Evolutionary conservation across 2,888 invertebrate genomes (phyloP).

Genomic region (Phytoseiulus persimilis): DNA sequence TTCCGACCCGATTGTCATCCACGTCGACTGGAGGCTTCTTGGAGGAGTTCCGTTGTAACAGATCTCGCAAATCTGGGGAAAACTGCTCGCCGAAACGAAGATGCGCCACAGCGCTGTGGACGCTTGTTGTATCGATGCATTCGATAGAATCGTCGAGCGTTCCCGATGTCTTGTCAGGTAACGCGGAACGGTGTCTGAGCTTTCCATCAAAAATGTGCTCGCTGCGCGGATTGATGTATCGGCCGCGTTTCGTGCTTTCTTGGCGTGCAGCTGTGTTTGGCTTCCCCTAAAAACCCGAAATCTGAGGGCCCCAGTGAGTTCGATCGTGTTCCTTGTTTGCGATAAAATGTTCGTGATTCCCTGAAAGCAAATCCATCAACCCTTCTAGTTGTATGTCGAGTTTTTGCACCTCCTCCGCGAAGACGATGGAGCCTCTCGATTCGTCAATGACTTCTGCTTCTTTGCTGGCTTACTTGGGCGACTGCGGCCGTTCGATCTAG

Average conservation of each 20-base stretch:
- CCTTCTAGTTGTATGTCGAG: not conserved
- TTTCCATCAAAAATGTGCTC: not conserved
- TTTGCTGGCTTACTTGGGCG: not conserved
- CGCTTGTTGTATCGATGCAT: too few species aligned
- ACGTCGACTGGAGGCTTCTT: too few species aligned
- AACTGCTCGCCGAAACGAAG: too few species aligned
- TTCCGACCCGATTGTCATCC: too few species aligned
- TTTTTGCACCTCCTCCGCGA: not conserved
- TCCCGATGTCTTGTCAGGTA: too few species aligned
- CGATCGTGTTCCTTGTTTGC: slow-evolving; percentile 5
- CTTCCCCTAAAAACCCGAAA: not conserved
- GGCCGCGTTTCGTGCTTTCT: not conserved
- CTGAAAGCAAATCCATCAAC: slow-evolving; percentile 5
- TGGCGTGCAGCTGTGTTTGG: not conserved
- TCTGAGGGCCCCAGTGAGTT: not conserved
- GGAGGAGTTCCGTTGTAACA: too few species aligned
- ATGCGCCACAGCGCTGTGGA: too few species aligned
- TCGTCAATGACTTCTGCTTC: not conserved
- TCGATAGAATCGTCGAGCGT: too few species aligned
- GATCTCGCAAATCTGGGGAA: too few species aligned
- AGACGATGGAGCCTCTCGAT: not conserved
- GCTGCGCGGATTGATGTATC: not conserved
- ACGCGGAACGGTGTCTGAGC: not conserved
- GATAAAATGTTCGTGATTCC: not conserved
- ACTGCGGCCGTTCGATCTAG: not conserved